Evolutionary conservation across 1,140 invertebrate species (phyloP).

Genomic region (Chlorops oryzae): DNA sequence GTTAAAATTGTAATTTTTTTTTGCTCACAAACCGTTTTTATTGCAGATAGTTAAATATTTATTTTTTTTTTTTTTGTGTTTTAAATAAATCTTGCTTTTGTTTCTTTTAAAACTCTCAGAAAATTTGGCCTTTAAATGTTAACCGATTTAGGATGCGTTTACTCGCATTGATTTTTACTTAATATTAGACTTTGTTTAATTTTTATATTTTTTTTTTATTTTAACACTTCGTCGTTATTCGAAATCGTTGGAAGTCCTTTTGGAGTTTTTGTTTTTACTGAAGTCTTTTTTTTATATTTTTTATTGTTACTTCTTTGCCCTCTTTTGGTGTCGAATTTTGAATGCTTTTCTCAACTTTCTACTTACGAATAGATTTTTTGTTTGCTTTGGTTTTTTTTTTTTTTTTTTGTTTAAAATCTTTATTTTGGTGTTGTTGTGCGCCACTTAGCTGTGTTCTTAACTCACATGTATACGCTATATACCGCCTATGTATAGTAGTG

Average conservation of each 20-base stretch:
- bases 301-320: conserved; percentile 26
- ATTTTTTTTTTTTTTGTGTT: too few species aligned
- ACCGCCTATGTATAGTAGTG: too few species aligned
- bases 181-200: neutral
- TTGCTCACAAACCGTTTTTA: too few species aligned
- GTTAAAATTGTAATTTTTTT: too few species aligned
- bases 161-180: conserved; percentile 4
- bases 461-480: too few species aligned
- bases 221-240: conserved; percentile 33
- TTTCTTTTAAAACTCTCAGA: too few species aligned
- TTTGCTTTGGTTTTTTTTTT: neutral
- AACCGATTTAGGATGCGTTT: too few species aligned
- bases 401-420: neutral
- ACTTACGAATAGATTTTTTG: neutral
- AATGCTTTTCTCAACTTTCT: neutral
- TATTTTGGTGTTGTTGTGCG: neutral
- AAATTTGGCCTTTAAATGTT: too few species aligned
- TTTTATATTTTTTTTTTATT: neutral
- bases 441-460: too few species aligned
- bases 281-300: conserved; percentile 26
- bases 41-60: too few species aligned
- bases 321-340: neutral
- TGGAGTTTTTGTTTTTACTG: conserved; percentile 17
- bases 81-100: too few species aligned
- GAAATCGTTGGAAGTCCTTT: conserved; percentile 44